These are phyloP conservation scores for Garrulus glandarius DNA, from an alignment of 2,797 vertebrate species.

Conservation along the genomic window DNA sequence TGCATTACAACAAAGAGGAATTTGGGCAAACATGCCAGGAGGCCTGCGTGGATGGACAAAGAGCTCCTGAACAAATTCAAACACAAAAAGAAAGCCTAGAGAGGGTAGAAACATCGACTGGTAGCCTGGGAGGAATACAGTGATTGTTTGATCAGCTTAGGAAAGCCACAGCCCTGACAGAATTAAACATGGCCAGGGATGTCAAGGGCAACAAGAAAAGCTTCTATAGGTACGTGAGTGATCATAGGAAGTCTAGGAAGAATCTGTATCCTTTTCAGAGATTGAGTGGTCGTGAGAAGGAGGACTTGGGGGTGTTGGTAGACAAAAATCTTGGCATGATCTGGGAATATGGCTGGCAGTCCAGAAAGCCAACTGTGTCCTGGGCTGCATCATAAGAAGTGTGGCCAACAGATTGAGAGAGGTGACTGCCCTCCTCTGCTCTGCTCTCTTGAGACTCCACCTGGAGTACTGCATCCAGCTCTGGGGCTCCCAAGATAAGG, in stretches of 20 bases:
- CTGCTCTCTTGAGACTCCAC: neutral
- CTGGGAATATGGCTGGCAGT: neutral
- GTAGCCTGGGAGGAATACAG: neutral
- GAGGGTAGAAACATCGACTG: neutral
- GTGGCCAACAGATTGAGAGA: neutral
- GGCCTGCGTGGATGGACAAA: neutral
- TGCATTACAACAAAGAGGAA: neutral
- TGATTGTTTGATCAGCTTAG: neutral
- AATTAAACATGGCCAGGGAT: neutral
- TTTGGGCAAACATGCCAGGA: neutral
- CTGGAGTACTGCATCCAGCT: neutral
- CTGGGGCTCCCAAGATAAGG: neutral
- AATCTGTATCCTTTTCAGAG: neutral
- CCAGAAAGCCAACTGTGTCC: neutral
- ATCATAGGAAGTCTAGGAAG: neutral
- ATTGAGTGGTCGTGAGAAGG: neutral
- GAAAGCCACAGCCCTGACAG: neutral
- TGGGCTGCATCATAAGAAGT: neutral
- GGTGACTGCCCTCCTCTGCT: neutral
- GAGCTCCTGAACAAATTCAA: neutral
- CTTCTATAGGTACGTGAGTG: rapidly evolving
- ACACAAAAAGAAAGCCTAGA: neutral
- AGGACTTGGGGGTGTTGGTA: neutral
- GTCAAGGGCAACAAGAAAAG: neutral
- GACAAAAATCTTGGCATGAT: neutral